Evolutionary conservation across 2,797 vertebrate genomes (phyloP), one percentile per base, ranked within the genome.

Genomic region (Anguilla obscura): DNA sequence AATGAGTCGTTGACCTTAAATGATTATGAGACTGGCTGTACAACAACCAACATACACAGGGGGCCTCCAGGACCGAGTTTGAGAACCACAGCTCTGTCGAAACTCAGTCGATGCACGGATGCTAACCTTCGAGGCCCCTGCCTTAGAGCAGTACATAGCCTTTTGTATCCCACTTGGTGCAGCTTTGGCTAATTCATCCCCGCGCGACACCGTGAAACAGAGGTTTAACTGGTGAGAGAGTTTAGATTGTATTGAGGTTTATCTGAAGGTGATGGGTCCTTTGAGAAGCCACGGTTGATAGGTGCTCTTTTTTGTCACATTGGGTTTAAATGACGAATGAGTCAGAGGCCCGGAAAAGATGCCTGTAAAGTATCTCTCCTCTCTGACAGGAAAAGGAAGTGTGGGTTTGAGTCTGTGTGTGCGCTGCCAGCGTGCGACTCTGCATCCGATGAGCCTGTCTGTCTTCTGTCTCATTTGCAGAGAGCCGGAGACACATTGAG

Each of bases 401-500:
- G 79, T 50, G 79, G 40, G 79, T 50, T 18, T n/a, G 21, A 9
- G 79, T 50, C 45, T 24, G 40, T 50, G 79, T 82, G 36, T 79
- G 33, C 8, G 36, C 63, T 71, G 27, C 14, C 9, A 12, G n/a
- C 14, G 27, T 27, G n/a, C 7, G 69, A 63, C 63, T n/a, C 27
- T 33, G 45, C 7, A 8, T 48, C 60, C 71, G 63, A 86, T 48
- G 86, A 58, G 82, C 45, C 48, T 87, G 69, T 90, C 79, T 90
- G 54, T 90, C 92, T 89, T 90, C 30, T 93, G 63, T 90, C 90
- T 91, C 8, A 90, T 87, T 79, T 87, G 12, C 94, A 96, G 95
- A 94, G 95, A 94, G 89, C 94, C 88, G 94, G 94, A 50, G 95
- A 96, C 89, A 87, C 94, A 33, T 91, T 94, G 90, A 90, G 92